A percentile compares a stretch with the other conserved stretches of the same genome.
Evolutionary conservation across 2,797 vertebrate genomes (phyloP).

Genomic region (Streptopelia turtur): DNA sequence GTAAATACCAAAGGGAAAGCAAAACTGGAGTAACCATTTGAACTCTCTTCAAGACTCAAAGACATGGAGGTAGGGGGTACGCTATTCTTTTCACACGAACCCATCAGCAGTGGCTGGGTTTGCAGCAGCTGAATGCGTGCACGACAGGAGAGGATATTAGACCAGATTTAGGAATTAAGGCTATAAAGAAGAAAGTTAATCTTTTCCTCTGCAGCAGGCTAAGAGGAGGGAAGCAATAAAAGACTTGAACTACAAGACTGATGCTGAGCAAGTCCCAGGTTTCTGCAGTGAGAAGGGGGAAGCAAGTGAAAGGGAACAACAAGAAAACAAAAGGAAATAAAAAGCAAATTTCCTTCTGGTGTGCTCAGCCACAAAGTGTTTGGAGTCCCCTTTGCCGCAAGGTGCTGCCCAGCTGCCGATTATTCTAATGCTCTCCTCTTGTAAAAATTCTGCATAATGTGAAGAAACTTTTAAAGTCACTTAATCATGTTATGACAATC

Average conservation of each 20-base stretch:
- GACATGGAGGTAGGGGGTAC: constrained; percentile 50
- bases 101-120: constrained; percentile 55
- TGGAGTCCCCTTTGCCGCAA: constrained; percentile 10
- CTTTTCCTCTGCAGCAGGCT: constrained; percentile 41
- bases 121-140: constrained; percentile 64
- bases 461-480: constrained; percentile 71
- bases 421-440: constrained; percentile 60
- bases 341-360: neutral
- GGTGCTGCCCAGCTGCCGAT: constrained; percentile 35
- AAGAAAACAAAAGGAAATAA: neutral
- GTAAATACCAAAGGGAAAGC: constrained; percentile 54
- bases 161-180: constrained; percentile 62
- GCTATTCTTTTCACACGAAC: constrained; percentile 41
- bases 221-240: constrained; percentile 6
- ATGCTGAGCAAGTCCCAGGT: neutral
- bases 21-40: constrained; percentile 61
- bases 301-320: neutral
- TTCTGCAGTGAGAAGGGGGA: neutral
- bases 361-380: accelerated
- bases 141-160: constrained; percentile 63
- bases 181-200: constrained; percentile 58
- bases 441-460: constrained; percentile 72
- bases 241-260: neutral
- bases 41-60: constrained; percentile 66
- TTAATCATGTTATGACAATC: constrained; percentile 73